A percentile compares a stretch with the other conserved stretches of the same genome.
Evolutionary conservation across 1,140 invertebrate species (phyloP).

Genomic region (Schlechtendalia chinensis): DNA sequence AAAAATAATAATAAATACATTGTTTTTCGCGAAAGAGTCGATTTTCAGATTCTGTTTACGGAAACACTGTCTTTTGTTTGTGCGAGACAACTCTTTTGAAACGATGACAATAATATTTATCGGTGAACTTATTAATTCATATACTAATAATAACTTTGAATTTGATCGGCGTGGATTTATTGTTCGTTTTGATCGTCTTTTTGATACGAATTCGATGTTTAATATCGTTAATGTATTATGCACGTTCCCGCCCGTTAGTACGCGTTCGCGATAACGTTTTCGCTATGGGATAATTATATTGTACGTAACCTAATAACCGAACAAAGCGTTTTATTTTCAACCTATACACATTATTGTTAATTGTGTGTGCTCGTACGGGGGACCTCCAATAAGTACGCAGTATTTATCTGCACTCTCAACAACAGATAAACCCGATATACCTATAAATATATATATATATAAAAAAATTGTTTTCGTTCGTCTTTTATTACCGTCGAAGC

Average conservation of each 20-base stretch:
- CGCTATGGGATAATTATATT: too few relatives aligned
- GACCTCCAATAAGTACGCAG: too few relatives aligned
- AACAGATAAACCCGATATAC: not conserved
- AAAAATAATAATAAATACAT: not conserved
- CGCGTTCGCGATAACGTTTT: too few relatives aligned
- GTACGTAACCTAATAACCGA: too few relatives aligned
- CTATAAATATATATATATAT: not conserved
- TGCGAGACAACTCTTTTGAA: not conserved
- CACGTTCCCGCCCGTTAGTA: too few relatives aligned
- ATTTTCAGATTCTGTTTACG: constrained; percentile 8
- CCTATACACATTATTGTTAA: not conserved
- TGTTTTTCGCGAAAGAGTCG: not conserved
- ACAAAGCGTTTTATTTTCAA: too few relatives aligned
- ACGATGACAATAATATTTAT: constrained; percentile 11
- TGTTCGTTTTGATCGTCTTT: not conserved
- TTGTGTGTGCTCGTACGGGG: not conserved
- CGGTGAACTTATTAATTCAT: not conserved
- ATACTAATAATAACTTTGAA: not conserved
- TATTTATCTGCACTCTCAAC: not conserved
- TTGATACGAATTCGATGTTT: too few relatives aligned
- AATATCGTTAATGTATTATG: too few relatives aligned
- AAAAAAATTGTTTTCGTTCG: too few relatives aligned
- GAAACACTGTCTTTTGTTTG: not conserved
- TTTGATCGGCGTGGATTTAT: not conserved
- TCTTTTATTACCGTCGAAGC: too few relatives aligned